phyloP scores from a whole-genome alignment of 2,888 invertebrate genomes.

The Habroteleia sp. region DNA sequence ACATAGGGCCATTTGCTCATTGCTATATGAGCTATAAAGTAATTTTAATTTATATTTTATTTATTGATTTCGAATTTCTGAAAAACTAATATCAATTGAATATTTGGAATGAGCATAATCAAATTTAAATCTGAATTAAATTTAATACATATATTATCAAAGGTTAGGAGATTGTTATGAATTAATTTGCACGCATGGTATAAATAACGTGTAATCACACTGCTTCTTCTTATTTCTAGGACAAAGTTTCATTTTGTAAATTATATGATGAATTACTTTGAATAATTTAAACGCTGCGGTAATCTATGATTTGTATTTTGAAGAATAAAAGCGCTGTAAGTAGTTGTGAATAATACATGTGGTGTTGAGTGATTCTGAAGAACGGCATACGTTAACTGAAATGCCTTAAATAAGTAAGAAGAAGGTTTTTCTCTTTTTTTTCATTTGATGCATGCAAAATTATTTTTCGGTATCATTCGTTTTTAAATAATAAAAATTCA shows the following conservation, averaged over 20 bases:
- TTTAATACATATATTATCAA: too few species aligned
- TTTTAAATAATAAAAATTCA: too few species aligned
- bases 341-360: slow-evolving; percentile 32
- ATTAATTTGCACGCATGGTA: too few species aligned
- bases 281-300: slow-evolving; percentile 25
- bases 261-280: slow-evolving; percentile 32
- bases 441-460: background rate
- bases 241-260: slow-evolving; percentile 11
- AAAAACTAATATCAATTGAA: too few species aligned
- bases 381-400: slow-evolving; percentile 25
- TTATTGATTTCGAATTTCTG: too few species aligned
- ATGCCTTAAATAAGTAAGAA: slow-evolving; percentile 19
- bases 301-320: slow-evolving; percentile 39
- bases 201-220: slow-evolving; percentile 7
- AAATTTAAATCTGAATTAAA: too few species aligned
- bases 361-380: slow-evolving; percentile 32
- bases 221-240: slow-evolving; percentile 2
- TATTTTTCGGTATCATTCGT: background rate
- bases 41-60: too few species aligned
- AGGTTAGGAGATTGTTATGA: too few species aligned
- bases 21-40: too few species aligned
- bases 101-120: too few species aligned
- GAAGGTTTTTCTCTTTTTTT: slow-evolving; percentile 12
- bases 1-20: too few species aligned
- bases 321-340: slow-evolving; percentile 40